Evolutionary conservation across 2,797 vertebrate genomes (phyloP).

Genomic region (Pempheris klunzingeri): DNA sequence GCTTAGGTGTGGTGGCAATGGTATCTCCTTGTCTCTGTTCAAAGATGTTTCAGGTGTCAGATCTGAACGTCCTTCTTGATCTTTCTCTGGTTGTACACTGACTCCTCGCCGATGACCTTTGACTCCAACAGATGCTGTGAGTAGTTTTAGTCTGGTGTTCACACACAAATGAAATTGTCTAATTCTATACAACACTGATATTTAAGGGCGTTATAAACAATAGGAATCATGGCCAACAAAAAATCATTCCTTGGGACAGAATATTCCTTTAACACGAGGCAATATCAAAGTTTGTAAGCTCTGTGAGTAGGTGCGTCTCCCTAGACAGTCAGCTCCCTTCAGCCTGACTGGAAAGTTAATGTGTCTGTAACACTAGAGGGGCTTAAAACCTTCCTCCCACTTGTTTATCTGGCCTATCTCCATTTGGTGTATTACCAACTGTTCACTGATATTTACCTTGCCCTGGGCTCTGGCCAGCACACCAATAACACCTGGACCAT

Average conservation of each 20-base stretch:
- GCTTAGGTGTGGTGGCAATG: too few species aligned
- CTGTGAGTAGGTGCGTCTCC: background rate
- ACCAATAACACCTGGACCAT: constrained; percentile 70
- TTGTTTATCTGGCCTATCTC: constrained; percentile 64
- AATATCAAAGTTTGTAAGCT: constrained; percentile 15
- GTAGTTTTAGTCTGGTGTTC: too few species aligned
- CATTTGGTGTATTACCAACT: constrained; percentile 65
- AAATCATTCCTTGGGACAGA: background rate
- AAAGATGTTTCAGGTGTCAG: too few species aligned
- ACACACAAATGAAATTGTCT: too few species aligned
- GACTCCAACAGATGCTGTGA: too few species aligned
- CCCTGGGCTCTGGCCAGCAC: constrained; percentile 55
- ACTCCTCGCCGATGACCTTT: too few species aligned
- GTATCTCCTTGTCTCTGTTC: too few species aligned
- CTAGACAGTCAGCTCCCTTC: constrained; percentile 16
- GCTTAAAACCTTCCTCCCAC: constrained; percentile 48
- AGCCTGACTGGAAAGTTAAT: constrained; percentile 53
- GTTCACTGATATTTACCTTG: constrained; percentile 68
- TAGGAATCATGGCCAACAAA: background rate
- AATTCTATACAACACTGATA: background rate
- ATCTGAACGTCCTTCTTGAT: too few species aligned
- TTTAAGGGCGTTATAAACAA: background rate
- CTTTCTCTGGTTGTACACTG: too few species aligned
- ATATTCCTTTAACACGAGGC: background rate
- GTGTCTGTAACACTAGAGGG: constrained; percentile 48